Evolutionary conservation across 2,888 invertebrate genomes (phyloP).

Genomic region (Nebria salina): DNA sequence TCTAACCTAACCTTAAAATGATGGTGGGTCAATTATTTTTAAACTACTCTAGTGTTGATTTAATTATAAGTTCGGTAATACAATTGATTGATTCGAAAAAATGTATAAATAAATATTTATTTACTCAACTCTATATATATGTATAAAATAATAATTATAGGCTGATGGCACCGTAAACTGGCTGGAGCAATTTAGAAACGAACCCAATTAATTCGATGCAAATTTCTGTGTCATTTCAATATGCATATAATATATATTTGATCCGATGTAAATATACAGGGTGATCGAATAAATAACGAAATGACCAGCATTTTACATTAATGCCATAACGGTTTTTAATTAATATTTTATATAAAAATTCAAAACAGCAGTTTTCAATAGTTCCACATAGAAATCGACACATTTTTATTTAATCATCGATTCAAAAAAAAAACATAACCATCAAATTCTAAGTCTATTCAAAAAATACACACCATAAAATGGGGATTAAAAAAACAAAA

Average conservation of each 20-base stretch:
- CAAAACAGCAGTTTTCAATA: neutral
- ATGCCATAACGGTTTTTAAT: constrained; percentile 40
- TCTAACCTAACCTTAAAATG: neutral
- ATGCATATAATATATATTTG: neutral
- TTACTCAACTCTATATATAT: neutral
- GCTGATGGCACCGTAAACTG: neutral
- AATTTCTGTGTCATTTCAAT: constrained; percentile 39
- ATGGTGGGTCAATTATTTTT: neutral
- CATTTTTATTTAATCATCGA: neutral
- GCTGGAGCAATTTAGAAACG: neutral
- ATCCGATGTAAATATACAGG: neutral
- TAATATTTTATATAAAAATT: constrained; percentile 33
- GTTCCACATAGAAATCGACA: neutral
- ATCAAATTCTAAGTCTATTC: too few relatives aligned
- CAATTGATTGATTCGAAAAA: neutral
- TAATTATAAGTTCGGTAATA: neutral
- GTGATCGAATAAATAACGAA: constrained; percentile 15
- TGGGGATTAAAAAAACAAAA: too few relatives aligned
- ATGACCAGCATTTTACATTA: constrained; percentile 43
- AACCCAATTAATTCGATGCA: constrained; percentile 10
- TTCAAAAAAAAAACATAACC: too few relatives aligned
- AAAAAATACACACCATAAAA: too few relatives aligned
- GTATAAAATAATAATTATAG: neutral
- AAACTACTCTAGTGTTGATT: neutral
- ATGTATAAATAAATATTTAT: too few relatives aligned